These are phyloP conservation scores for Anthoscopus minutus DNA, from an alignment of 2,113 vertebrate species.

Conservation along the genomic window DNA sequence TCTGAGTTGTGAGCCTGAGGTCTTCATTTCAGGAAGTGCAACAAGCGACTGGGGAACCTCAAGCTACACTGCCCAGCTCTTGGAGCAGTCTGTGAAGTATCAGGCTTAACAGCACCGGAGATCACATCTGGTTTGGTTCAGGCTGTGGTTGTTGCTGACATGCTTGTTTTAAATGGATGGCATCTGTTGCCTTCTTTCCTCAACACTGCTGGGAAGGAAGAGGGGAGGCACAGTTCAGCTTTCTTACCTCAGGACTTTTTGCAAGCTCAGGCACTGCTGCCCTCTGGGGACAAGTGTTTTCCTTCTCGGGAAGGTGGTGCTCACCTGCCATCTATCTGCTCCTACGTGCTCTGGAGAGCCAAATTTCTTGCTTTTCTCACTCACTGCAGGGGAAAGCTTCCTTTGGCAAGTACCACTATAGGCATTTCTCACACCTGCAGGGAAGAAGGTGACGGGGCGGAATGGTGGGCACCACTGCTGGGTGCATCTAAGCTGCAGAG, in stretches of 20 bases:
- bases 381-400: not conserved
- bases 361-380: not conserved
- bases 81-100: conserved; percentile 15
- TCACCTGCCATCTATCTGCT: not conserved
- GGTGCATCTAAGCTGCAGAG: not conserved
- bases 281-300: not conserved
- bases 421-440: not conserved
- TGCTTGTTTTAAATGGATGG: conserved; percentile 38
- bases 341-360: not conserved
- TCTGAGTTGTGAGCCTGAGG: not conserved
- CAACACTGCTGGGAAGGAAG: not conserved
- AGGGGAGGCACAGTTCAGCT: not conserved
- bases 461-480: not conserved
- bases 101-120: not conserved
- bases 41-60: not conserved
- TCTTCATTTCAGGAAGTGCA: conserved; percentile 23
- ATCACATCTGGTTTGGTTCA: conserved; percentile 53
- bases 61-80: not conserved
- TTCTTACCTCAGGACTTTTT: not conserved
- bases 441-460: not conserved
- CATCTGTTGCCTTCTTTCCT: conserved; percentile 17
- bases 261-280: not conserved
- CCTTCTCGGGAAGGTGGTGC: not conserved
- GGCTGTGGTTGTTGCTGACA: conserved; percentile 19
- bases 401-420: not conserved